These are phyloP conservation scores for Sciaenops ocellatus DNA, from an alignment of 2,797 vertebrate genomes.

Conservation along the genomic window DNA sequence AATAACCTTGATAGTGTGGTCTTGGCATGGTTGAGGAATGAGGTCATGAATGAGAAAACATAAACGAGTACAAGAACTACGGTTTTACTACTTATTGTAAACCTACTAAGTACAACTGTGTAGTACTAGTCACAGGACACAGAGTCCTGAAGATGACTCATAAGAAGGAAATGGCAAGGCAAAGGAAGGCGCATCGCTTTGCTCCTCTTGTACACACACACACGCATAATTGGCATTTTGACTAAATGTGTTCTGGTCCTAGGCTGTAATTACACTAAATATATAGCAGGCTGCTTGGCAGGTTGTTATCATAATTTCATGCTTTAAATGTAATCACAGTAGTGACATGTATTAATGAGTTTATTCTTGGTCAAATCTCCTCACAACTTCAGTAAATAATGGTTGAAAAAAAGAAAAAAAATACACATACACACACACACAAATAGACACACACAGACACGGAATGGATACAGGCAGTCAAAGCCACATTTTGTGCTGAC, in stretches of 20 bases:
- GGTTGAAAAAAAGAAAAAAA: constrained; percentile 8
- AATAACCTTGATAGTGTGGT: constrained; percentile 36
- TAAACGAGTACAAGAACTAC: constrained; percentile 4
- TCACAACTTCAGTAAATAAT: constrained; percentile 27
- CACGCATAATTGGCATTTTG: constrained; percentile 20
- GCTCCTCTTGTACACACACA: not conserved
- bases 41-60: constrained; percentile 39
- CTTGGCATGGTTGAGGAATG: constrained; percentile 34
- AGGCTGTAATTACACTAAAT: constrained; percentile 41
- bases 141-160: constrained; percentile 10
- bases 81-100: constrained; percentile 21
- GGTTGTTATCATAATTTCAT: constrained; percentile 27
- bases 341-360: not conserved
- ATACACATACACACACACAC: constrained; percentile 6
- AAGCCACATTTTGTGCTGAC: constrained; percentile 86
- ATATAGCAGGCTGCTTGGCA: constrained; percentile 2
- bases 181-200: not conserved
- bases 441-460: constrained; percentile 35
- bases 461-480: constrained; percentile 62
- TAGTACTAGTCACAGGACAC: constrained; percentile 20
- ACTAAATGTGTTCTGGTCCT: not conserved
- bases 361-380: constrained; percentile 28
- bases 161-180: not conserved
- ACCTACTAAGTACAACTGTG: not conserved
- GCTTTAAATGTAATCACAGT: constrained; percentile 16